Conservation (phyloP, 2,888 invertebrate genomes). For the Melanargia galathea region DNA sequence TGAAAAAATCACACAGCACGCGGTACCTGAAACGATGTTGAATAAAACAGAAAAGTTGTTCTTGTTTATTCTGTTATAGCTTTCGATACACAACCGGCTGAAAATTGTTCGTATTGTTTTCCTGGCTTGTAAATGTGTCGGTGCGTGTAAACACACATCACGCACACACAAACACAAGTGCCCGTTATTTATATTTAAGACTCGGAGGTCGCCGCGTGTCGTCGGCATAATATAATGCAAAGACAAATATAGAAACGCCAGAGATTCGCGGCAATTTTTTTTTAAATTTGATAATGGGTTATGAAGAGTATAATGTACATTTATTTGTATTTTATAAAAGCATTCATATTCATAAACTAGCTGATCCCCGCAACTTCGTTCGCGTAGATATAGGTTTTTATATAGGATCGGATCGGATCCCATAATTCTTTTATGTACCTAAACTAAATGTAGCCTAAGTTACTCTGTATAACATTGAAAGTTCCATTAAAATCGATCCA, state of each 20-base stretch:
- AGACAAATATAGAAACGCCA: slow-evolving; percentile 54
- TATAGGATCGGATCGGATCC: too few relatives aligned
- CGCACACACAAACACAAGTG: slow-evolving; percentile 55
- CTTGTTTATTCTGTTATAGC: slow-evolving; percentile 40
- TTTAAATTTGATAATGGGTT: slow-evolving; percentile 22
- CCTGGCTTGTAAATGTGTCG: slow-evolving; percentile 67
- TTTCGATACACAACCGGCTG: slow-evolving; percentile 46
- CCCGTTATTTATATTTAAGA: slow-evolving; percentile 65
- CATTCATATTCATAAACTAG: neutral
- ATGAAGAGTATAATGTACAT: slow-evolving; percentile 9
- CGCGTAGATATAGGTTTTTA: too few relatives aligned
- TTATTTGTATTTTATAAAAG: slow-evolving; percentile 24
- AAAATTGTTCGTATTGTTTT: slow-evolving; percentile 68
- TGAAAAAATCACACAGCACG: slow-evolving; percentile 4
- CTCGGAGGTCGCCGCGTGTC: slow-evolving; percentile 69
- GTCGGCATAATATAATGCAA: slow-evolving; percentile 50
- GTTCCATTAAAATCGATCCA: too few relatives aligned
- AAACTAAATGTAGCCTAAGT: too few relatives aligned
- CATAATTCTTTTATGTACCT: too few relatives aligned
- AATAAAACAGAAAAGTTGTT: slow-evolving; percentile 27
- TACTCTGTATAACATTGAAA: too few relatives aligned
- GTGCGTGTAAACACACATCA: slow-evolving; percentile 63
- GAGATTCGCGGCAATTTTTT: slow-evolving; percentile 29
- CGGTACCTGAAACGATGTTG: slow-evolving; percentile 6
- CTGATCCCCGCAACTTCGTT: too few relatives aligned